Conservation (phyloP, 2,113 vertebrate species). For the Candoia aspera region DNA sequence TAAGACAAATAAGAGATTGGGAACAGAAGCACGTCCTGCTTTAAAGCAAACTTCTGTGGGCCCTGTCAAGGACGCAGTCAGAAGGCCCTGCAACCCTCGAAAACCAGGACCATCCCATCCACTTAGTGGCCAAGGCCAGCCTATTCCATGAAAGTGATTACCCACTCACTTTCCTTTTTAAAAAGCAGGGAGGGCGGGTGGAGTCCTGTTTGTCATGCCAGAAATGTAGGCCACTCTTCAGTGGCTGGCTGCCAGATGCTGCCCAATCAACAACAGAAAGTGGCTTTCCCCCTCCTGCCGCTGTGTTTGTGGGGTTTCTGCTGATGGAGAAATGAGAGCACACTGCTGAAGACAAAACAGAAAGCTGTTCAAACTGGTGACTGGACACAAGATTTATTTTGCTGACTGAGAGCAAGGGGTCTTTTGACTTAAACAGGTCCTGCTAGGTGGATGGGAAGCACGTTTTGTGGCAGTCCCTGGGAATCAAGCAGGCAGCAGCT, state of each 20-base stretch:
- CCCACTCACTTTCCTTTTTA: background rate
- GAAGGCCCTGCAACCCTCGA: background rate
- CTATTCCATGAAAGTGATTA: background rate
- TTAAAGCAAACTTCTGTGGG: conserved; percentile 17
- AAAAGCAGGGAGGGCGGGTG: background rate
- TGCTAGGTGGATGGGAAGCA: background rate
- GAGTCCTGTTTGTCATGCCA: background rate
- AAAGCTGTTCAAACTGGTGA: background rate
- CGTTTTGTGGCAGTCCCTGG: background rate
- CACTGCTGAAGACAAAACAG: background rate
- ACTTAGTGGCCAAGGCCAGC: background rate
- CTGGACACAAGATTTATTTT: background rate
- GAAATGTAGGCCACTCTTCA: too few species aligned
- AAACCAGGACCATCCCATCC: background rate
- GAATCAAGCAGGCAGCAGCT: background rate
- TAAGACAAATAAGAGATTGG: background rate
- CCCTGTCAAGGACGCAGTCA: background rate
- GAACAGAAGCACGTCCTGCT: conserved; percentile 30
- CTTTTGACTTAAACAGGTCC: background rate
- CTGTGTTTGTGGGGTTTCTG: background rate
- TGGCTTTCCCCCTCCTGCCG: too few species aligned
- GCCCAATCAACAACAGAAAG: background rate
- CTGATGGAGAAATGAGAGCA: background rate
- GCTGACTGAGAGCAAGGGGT: background rate
- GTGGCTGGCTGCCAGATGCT: background rate